These are phyloP conservation scores for Diaphora mendica DNA, from an alignment of 2,888 invertebrate species.

Conservation along the genomic window DNA sequence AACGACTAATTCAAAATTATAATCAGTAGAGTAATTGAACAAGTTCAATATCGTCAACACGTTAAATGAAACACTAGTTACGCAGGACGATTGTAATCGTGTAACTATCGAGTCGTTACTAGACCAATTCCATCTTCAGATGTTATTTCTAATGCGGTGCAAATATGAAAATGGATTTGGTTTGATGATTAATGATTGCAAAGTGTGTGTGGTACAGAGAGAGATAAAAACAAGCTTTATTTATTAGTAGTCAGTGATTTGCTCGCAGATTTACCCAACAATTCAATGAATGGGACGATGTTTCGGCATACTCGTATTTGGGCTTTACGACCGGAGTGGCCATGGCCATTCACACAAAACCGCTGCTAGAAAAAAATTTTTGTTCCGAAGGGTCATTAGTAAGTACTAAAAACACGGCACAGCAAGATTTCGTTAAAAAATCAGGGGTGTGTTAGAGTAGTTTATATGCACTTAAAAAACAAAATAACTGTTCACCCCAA, in stretches of 20 bases:
- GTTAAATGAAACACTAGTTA: slow-evolving; percentile 35
- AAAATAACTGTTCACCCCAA: too few species aligned
- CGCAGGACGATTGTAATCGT: slow-evolving; percentile 12
- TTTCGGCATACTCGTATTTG: too few species aligned
- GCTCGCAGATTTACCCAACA: too few species aligned
- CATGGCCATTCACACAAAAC: too few species aligned
- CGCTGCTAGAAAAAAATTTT: too few species aligned
- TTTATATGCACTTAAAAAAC: too few species aligned
- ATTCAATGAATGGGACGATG: too few species aligned
- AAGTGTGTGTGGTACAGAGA: neutral
- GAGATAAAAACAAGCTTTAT: neutral
- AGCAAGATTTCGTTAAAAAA: too few species aligned
- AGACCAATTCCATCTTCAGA: slow-evolving; percentile 18
- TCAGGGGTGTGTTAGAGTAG: too few species aligned
- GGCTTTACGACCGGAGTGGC: too few species aligned
- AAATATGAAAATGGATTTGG: slow-evolving; percentile 35
- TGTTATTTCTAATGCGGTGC: slow-evolving; percentile 39
- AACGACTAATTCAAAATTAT: neutral
- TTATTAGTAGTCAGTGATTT: neutral
- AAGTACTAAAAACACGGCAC: too few species aligned
- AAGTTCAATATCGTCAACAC: neutral
- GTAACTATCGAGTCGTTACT: slow-evolving; percentile 32
- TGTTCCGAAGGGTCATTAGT: too few species aligned
- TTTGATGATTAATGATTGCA: neutral
- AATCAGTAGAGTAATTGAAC: neutral